phyloP scores from a whole-genome alignment of 2,113 vertebrate genomes.

The Prionailurus bengalensis region DNA sequence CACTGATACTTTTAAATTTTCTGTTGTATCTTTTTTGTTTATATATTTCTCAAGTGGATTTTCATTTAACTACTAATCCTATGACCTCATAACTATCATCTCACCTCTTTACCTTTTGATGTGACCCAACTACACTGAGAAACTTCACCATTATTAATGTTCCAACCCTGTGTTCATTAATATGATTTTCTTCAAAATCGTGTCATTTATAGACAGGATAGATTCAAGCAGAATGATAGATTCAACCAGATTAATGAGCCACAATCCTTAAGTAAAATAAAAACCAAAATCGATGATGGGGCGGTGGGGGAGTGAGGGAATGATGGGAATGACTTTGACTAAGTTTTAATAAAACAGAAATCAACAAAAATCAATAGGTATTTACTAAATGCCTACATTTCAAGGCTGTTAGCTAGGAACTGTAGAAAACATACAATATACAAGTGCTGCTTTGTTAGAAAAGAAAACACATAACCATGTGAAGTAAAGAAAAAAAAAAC shows the following conservation, averaged over 20 bases:
- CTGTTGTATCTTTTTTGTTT: background rate
- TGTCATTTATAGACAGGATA: background rate
- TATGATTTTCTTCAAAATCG: background rate
- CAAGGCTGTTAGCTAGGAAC: background rate
- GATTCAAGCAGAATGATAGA: background rate
- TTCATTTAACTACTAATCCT: background rate
- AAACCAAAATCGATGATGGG: background rate
- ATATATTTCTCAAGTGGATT: background rate
- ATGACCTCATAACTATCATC: background rate
- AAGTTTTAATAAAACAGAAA: background rate
- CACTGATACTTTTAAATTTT: background rate
- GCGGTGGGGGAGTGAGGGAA: background rate
- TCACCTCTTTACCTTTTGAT: background rate
- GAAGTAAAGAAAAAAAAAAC: background rate
- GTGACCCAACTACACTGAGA: background rate
- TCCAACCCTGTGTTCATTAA: background rate
- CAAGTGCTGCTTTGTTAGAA: background rate
- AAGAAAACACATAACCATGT: background rate
- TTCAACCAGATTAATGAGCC: background rate
- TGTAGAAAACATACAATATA: background rate
- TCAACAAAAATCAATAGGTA: constrained; percentile 4
- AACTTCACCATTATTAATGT: background rate
- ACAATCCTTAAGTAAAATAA: background rate
- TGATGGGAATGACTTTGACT: background rate
- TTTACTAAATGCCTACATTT: background rate